Conservation (phyloP, 2,113 vertebrate species). For the Phodopus roborovskii region DNA sequence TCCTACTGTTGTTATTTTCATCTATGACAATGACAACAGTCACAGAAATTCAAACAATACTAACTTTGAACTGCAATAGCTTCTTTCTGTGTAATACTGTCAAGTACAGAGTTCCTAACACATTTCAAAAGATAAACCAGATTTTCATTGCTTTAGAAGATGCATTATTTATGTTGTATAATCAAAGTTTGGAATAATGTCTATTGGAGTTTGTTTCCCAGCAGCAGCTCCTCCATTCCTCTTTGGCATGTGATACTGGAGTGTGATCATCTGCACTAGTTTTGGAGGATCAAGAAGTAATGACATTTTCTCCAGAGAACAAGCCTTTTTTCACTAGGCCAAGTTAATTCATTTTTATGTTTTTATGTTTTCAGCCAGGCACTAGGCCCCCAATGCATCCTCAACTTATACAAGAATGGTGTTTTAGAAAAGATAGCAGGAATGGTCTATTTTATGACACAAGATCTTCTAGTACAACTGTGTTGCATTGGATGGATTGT, state of each 20-base stretch:
- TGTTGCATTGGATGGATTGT: slow-evolving; percentile 3
- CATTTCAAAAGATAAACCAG: neutral
- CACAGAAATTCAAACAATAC: neutral
- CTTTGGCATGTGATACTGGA: neutral
- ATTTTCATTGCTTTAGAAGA: slow-evolving; percentile 8
- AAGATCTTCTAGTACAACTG: neutral
- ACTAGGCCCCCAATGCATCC: neutral
- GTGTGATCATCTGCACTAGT: neutral
- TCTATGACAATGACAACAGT: neutral
- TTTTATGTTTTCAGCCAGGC: slow-evolving; percentile 31
- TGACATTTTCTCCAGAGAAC: neutral
- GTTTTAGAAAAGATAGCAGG: neutral
- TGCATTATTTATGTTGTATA: neutral
- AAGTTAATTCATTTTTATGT: neutral
- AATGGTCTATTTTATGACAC: neutral
- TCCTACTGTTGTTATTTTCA: neutral
- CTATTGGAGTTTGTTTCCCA: neutral
- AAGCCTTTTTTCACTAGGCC: neutral
- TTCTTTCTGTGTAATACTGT: neutral
- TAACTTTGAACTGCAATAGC: neutral
- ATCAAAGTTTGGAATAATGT: neutral
- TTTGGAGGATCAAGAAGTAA: neutral
- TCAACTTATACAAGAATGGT: neutral
- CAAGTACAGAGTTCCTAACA: neutral
- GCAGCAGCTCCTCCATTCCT: neutral